These are phyloP conservation scores for Esox masquinongy DNA, from an alignment of 2,797 vertebrate species.

Conservation along the genomic window DNA sequence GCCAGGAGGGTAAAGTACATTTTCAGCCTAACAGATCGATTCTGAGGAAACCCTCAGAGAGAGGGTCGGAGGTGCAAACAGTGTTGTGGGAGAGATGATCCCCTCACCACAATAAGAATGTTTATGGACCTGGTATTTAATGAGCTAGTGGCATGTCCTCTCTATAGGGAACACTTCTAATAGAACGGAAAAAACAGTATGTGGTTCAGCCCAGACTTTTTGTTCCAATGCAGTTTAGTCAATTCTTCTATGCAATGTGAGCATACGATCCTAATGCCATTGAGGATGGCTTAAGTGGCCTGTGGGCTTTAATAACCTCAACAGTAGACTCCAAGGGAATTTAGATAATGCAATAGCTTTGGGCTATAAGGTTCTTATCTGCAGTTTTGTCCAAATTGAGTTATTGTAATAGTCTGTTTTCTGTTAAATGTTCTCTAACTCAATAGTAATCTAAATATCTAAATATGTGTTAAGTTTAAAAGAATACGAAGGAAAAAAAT, in stretches of 20 bases:
- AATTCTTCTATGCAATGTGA: background rate
- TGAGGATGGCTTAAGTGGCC: background rate
- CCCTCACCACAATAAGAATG: constrained; percentile 2
- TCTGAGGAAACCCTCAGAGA: background rate
- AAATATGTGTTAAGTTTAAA: no score
- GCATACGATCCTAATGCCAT: background rate
- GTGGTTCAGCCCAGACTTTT: background rate
- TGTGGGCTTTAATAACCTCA: background rate
- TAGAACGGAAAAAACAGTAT: background rate
- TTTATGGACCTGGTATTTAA: background rate
- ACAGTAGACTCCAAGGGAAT: background rate
- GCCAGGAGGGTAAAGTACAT: background rate
- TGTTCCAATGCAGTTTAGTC: background rate
- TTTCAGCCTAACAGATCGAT: background rate
- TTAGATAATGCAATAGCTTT: background rate
- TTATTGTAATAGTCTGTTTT: no score
- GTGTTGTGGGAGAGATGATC: background rate
- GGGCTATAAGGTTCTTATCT: no score
- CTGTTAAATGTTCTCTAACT: no score
- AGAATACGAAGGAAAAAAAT: no score
- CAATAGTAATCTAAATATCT: no score
- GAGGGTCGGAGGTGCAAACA: background rate
- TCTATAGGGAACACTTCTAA: background rate
- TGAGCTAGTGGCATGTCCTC: background rate
- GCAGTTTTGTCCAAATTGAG: no score